These are phyloP conservation scores for Apogon hyalosoma DNA, from an alignment of 2,797 vertebrate species.

Conservation along the genomic window DNA sequence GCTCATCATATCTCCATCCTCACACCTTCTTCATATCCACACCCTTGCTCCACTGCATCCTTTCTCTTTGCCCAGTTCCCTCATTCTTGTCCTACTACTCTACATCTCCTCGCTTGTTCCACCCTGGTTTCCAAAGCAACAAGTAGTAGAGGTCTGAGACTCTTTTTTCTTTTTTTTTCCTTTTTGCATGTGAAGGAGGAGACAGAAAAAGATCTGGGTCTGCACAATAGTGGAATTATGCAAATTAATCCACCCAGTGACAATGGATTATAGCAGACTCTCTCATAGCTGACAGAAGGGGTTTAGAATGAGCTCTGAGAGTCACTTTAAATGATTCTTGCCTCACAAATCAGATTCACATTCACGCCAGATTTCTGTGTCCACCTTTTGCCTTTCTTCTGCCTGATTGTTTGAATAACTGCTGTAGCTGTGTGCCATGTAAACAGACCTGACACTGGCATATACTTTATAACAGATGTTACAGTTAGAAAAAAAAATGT, in stretches of 20 bases:
- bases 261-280: conserved; percentile 78
- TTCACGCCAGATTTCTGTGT: conserved; percentile 51
- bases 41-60: conserved; percentile 40
- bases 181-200: conserved; percentile 54
- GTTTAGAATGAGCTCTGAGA: conserved; percentile 64
- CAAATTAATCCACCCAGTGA: conserved; percentile 80
- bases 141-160: conserved; percentile 64
- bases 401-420: conserved; percentile 46
- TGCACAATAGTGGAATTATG: conserved; percentile 81
- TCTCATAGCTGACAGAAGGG: conserved; percentile 73
- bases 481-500: conserved; percentile 20
- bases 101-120: conserved; percentile 32
- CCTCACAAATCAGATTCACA: conserved; percentile 70
- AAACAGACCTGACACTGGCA: conserved; percentile 43
- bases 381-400: conserved; percentile 56
- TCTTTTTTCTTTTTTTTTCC: conserved; percentile 7
- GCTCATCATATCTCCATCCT: conserved; percentile 54
- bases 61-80: conserved; percentile 37
- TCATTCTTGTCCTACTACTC: conserved; percentile 36
- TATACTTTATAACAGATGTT: conserved; percentile 18
- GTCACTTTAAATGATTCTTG: conserved; percentile 75
- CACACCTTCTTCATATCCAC: conserved; percentile 46
- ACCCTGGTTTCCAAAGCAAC: conserved; percentile 75
- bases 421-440: conserved; percentile 20
- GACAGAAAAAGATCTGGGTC: conserved; percentile 67